Conservation (phyloP, 1,140 invertebrate genomes). For the Himalopsyche phryganea region DNA sequence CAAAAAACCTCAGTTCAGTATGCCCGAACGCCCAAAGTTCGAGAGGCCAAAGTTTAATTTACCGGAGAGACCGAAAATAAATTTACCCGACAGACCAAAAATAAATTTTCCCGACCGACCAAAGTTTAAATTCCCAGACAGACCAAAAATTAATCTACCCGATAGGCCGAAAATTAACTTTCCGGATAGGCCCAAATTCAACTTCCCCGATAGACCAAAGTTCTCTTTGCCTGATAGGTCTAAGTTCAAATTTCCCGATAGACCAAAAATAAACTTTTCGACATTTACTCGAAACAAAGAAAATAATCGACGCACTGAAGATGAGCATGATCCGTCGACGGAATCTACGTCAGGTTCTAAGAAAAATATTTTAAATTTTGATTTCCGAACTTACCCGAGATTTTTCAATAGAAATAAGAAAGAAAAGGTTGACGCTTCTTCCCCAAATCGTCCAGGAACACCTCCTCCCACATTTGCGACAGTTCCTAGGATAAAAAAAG, state of each 20-base stretch:
- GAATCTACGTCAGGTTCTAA: constrained; percentile 31
- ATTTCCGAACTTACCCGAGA: constrained; percentile 72
- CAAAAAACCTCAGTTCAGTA: constrained; percentile 53
- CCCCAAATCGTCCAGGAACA: constrained; percentile 50
- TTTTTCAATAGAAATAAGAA: constrained; percentile 64
- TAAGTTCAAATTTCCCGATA: constrained; percentile 60
- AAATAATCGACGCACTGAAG: constrained; percentile 10
- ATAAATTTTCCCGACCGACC: constrained; percentile 53
- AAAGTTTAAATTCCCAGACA: constrained; percentile 60
- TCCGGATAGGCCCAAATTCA: constrained; percentile 52
- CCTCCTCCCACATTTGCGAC: constrained; percentile 47
- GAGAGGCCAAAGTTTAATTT: constrained; percentile 57
- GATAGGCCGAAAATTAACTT: constrained; percentile 44
- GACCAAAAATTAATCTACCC: constrained; percentile 47
- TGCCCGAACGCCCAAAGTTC: constrained; percentile 45
- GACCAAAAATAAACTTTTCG: constrained; percentile 54
- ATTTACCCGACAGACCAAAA: constrained; percentile 55
- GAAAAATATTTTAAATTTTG: constrained; percentile 57
- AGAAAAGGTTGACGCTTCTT: constrained; percentile 42
- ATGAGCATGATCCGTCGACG: constrained; percentile 37
- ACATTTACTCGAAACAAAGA: constrained; percentile 43
- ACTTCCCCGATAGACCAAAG: constrained; percentile 55
- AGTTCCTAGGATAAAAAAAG: constrained; percentile 39
- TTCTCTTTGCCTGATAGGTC: constrained; percentile 56
- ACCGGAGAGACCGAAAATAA: constrained; percentile 55